Evolutionary conservation across 2,888 invertebrate genomes (phyloP), one percentile per base, ranked within the genome.

Genomic region (Arge pagana): DNA sequence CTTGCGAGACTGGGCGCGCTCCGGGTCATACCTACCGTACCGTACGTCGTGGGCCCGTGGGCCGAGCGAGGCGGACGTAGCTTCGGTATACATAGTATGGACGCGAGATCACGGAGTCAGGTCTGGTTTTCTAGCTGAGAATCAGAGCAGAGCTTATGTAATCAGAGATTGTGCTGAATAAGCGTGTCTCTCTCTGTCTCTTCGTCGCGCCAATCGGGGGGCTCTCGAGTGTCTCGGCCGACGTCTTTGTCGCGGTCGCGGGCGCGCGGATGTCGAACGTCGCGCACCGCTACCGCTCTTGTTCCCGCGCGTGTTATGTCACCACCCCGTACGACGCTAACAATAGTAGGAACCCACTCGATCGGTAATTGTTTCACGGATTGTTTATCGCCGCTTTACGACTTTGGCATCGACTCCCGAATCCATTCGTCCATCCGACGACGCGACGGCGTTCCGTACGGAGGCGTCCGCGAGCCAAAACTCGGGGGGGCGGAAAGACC

Each of bases 131-230:
- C 57, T 55, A 55, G 55, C 50, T 59, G 60, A 62, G 66, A 72
- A 70, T 67, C 66, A 54, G 67, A 66, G 63, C 66, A 62, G 58
- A 55, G 58, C 68, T 72, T 67, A 70, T 67, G 64, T 71, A 72
- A 71, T 65, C 62, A 59, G 60, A 68, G 67, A 71, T 70, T 64
- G 62, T 60, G 63, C 62, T 64, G 65, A 70, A 67, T 62, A 63
- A 60, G 42, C 31, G 30, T 42, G 30, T 18, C 59, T 58, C 30
- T 54, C 53, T 53, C 56, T 48, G 33, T 50, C 52, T n/a, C n/a
- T 39, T 55, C 49, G 55, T 54, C 50, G 51, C 53, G 39, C 33
- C 13, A 11, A 19, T n/a, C 26, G 15, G n/a, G n/a, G n/a, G 30
- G 42, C 28, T 42, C 28, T 42, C 28, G 42, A 26, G n/a, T n/a